Percentiles rank a stretch among this genome's conserved stretches.
phyloP scores from a whole-genome alignment of 2,888 invertebrate species.

The Orthosia cruda region DNA sequence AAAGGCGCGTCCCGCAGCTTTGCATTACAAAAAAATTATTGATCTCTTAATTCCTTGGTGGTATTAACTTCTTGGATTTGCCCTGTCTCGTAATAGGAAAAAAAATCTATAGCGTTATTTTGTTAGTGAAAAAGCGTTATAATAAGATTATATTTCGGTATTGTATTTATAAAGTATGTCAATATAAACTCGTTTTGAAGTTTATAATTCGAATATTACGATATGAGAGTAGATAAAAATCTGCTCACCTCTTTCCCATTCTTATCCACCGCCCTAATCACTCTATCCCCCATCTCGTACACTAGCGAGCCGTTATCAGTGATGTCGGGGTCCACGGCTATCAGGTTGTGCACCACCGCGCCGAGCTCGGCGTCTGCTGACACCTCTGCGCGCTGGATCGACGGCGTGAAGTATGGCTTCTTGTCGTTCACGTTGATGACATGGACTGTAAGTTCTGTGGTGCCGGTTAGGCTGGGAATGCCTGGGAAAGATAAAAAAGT shows the following conservation, averaged over 20 bases:
- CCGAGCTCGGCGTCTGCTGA: conserved; percentile 95
- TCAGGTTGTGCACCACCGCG: conserved; percentile 93
- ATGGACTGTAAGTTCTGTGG: conserved; percentile 95
- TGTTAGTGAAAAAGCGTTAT: no score
- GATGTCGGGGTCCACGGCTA: conserved; percentile 96
- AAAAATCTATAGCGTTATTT: no score
- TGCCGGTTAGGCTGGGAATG: conserved; percentile 95
- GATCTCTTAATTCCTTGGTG: no score
- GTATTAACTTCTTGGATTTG: no score
- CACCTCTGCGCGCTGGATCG: conserved; percentile 95
- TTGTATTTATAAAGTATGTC: no score
- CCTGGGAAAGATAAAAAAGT: conserved; percentile 84
- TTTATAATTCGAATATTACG: no score
- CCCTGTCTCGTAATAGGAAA: no score
- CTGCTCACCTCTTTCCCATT: conserved; percentile 94
- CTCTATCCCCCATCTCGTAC: conserved; percentile 93
- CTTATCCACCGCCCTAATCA: conserved; percentile 95
- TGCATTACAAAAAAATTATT: no score
- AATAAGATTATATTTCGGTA: no score
- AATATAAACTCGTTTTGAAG: no score
- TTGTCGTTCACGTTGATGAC: conserved; percentile 97
- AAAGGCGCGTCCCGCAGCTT: no score
- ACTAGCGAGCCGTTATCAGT: conserved; percentile 93
- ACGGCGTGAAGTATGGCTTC: conserved; percentile 95
- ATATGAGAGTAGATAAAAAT: no score